These are phyloP conservation scores for Cygnus olor DNA, from an alignment of 2,797 vertebrate genomes.

Conservation along the genomic window DNA sequence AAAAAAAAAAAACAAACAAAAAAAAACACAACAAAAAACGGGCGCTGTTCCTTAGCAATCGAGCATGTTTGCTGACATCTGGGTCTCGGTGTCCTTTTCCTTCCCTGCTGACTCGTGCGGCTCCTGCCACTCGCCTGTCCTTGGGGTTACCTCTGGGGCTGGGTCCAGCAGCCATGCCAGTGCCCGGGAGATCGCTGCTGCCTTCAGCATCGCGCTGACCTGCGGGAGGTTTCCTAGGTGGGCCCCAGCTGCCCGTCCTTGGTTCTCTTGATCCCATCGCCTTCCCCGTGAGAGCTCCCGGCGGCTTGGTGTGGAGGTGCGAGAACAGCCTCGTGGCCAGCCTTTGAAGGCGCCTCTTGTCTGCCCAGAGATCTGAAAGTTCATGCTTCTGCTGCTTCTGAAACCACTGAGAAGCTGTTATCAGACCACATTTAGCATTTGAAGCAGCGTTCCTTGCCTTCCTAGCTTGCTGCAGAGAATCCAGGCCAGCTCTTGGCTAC, in stretches of 20 bases:
- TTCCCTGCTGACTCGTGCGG: background rate
- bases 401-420: background rate
- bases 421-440: background rate
- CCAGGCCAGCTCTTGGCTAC: background rate
- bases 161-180: background rate
- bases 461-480: background rate
- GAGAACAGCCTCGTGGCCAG: background rate
- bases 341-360: background rate
- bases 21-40: background rate
- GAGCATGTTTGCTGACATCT: background rate
- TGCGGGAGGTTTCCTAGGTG: background rate
- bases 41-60: background rate
- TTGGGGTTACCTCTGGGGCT: background rate
- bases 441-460: background rate
- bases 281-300: background rate
- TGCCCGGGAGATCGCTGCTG: background rate
- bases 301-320: rapidly evolving
- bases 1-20: background rate
- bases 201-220: background rate
- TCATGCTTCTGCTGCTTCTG: conserved; percentile 1
- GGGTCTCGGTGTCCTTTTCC: background rate
- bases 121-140: background rate
- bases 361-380: background rate
- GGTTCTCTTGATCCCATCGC: rapidly evolving
- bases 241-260: background rate